A percentile compares a stretch with the other conserved stretches of the same genome.
Evolutionary conservation across 2,888 invertebrate genomes (phyloP).

Genomic region (Hololepta plana): DNA sequence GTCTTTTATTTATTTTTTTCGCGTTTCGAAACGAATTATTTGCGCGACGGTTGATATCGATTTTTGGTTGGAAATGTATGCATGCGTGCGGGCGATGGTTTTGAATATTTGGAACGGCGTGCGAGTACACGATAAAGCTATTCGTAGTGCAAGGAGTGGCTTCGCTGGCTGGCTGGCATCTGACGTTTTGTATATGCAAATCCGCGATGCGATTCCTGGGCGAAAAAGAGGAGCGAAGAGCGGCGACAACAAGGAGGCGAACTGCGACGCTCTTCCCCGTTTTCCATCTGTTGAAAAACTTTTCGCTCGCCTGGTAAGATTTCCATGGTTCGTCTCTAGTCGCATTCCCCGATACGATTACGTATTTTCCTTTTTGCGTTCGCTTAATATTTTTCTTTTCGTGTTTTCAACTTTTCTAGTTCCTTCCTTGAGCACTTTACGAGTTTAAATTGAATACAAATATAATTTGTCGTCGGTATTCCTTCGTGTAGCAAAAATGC

Average conservation of each 20-base stretch:
- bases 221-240: conserved; percentile 8
- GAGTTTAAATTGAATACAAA: conserved; percentile 16
- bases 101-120: conserved; percentile 12
- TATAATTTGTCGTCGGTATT: conserved; percentile 12
- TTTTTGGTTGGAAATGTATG: too few relatives aligned
- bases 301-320: conserved; percentile 13
- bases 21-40: too few relatives aligned
- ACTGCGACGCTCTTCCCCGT: conserved; percentile 15
- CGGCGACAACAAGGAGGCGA: conserved; percentile 11
- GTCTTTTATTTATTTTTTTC: too few relatives aligned
- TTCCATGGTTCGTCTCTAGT: too few relatives aligned
- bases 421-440: conserved; percentile 8
- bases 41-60: too few relatives aligned
- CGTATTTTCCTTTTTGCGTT: conserved; percentile 2
- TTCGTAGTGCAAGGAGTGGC: too few relatives aligned
- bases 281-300: conserved; percentile 14
- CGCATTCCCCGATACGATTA: too few relatives aligned
- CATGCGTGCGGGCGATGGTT: conserved; percentile 7
- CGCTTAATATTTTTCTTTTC: conserved; percentile 7
- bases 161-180: conserved; percentile 13
- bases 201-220: conserved; percentile 13
- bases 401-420: conserved; percentile 7
- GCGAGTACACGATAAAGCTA: conserved; percentile 14
- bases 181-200: conserved; percentile 16
- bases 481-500: too few relatives aligned